Percentiles rank a stretch among this genome's conserved stretches.
phyloP scores from a whole-genome alignment of 2,113 vertebrate genomes.

The Girardinichthys multiradiatus region DNA sequence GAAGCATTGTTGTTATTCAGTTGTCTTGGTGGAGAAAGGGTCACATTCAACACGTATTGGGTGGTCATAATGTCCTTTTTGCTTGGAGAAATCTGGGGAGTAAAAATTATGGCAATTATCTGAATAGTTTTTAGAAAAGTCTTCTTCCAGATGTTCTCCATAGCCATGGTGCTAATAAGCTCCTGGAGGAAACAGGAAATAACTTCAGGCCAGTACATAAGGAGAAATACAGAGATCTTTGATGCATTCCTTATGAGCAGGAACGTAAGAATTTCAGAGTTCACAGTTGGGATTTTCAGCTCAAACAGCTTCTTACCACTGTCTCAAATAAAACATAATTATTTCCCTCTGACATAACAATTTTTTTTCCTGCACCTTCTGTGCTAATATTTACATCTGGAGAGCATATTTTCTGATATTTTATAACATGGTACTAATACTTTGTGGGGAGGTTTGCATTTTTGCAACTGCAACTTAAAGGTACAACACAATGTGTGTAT shows the following conservation, averaged over 20 bases:
- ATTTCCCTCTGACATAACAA: background rate
- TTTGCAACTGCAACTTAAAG: background rate
- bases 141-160: background rate
- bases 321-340: constrained; percentile 1
- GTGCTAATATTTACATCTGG: background rate
- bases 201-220: background rate
- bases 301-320: background rate
- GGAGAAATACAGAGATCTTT: constrained; percentile 1
- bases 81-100: background rate
- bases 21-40: background rate
- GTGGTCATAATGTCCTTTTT: background rate
- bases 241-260: background rate
- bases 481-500: background rate
- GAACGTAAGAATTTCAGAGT: background rate
- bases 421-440: background rate
- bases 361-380: background rate
- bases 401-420: background rate
- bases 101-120: background rate
- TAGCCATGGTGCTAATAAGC: background rate
- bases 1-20: background rate
- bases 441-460: background rate
- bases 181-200: background rate
- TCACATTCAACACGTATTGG: background rate
- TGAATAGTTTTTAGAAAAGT: background rate
- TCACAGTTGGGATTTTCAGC: background rate